A percentile compares a stretch with the other conserved stretches of the same genome.
phyloP scores from a whole-genome alignment of 2,888 invertebrate genomes.

The Marasmarcha lunaedactyla region DNA sequence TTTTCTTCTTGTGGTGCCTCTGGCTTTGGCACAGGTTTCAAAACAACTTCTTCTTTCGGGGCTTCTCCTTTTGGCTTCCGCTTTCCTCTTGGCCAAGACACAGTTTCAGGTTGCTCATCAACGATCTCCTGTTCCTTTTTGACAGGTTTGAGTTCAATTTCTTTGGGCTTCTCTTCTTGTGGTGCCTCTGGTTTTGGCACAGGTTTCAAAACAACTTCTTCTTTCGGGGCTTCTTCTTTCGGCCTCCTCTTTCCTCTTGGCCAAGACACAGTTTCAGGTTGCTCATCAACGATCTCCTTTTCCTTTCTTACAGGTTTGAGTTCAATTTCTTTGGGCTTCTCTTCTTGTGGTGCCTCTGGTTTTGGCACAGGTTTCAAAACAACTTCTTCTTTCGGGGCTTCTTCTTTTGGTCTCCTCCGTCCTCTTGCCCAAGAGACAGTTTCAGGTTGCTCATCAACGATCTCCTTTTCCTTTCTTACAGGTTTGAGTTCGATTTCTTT shows the following conservation, averaged over 20 bases:
- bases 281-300: conserved; percentile 26
- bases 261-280: conserved; percentile 34
- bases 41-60: conserved; percentile 25
- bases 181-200: conserved; percentile 24
- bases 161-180: conserved; percentile 34
- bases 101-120: conserved; percentile 24
- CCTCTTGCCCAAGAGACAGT: conserved; percentile 27
- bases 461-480: conserved; percentile 26
- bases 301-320: conserved; percentile 16
- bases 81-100: conserved; percentile 24
- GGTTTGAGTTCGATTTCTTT: conserved; percentile 30
- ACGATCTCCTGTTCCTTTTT: conserved; percentile 23
- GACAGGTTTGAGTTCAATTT: conserved; percentile 41
- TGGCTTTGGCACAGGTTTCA: conserved; percentile 35
- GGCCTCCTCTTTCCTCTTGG: conserved; percentile 23
- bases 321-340: conserved; percentile 39
- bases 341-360: conserved; percentile 26
- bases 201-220: conserved; percentile 37
- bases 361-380: conserved; percentile 39
- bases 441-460: conserved; percentile 37
- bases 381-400: conserved; percentile 23
- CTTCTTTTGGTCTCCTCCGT: conserved; percentile 24
- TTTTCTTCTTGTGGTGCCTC: conserved; percentile 34
- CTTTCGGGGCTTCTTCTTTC: conserved; percentile 27
- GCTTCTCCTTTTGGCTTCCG: conserved; percentile 23